Evolutionary conservation across 2,113 vertebrate species (phyloP).

Genomic region (Ictidomys tridecemlineatus): DNA sequence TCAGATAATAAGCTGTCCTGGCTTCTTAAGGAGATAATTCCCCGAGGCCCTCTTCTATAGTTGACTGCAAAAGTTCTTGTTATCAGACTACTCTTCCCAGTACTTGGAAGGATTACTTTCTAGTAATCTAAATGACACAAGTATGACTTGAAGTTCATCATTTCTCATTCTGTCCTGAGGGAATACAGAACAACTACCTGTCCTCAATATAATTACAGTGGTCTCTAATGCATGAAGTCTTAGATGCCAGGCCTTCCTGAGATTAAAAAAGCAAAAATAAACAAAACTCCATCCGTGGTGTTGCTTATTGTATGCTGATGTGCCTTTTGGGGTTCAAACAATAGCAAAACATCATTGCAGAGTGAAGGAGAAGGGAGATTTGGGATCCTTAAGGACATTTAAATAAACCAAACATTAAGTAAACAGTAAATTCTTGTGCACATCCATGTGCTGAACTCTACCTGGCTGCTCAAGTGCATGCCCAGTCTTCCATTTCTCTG

Average conservation of each 20-base stretch:
- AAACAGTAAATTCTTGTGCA: background rate
- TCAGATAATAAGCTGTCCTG: background rate
- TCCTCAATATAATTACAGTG: background rate
- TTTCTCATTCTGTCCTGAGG: slow-evolving; percentile 38
- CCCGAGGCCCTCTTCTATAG: background rate
- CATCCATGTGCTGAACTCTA: background rate
- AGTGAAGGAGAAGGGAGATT: background rate
- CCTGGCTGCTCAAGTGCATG: background rate
- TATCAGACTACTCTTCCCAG: background rate
- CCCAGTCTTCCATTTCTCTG: background rate
- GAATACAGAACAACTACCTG: slow-evolving; percentile 38
- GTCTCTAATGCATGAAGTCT: background rate
- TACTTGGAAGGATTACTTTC: slow-evolving; percentile 13
- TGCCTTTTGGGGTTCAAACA: background rate
- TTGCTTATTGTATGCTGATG: background rate
- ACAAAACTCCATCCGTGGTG: too few relatives aligned
- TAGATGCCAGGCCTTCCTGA: background rate
- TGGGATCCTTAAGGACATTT: background rate
- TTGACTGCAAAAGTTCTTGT: background rate
- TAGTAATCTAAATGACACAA: slow-evolving; percentile 5
- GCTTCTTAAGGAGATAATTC: background rate
- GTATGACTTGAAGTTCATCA: background rate
- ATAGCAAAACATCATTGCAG: background rate
- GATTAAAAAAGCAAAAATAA: too few relatives aligned
- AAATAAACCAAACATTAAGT: background rate